phyloP scores from a whole-genome alignment of 2,113 vertebrate species.

The Python bivittatus region DNA sequence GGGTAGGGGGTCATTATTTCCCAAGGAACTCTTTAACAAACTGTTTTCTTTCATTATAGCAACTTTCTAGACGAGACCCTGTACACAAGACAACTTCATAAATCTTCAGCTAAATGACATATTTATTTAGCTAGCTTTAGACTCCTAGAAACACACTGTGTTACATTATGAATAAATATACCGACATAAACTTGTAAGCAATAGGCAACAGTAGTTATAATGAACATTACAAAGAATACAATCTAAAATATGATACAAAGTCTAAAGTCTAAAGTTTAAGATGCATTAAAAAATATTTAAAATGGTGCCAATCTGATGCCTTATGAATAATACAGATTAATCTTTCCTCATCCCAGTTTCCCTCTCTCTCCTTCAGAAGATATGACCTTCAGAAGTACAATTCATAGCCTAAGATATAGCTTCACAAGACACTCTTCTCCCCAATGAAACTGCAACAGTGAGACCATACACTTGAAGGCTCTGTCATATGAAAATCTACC shows the following conservation, averaged over 20 bases:
- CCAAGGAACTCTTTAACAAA: not conserved
- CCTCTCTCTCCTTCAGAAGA: not conserved
- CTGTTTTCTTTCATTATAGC: not conserved
- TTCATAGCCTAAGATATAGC: not conserved
- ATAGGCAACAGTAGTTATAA: not conserved
- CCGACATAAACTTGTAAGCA: not conserved
- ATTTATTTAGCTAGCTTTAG: not conserved
- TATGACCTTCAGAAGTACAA: not conserved
- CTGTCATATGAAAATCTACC: not conserved
- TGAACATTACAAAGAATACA: not conserved
- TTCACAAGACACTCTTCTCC: not conserved
- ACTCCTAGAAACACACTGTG: not conserved
- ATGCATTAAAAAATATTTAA: not conserved
- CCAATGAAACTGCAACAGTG: not conserved
- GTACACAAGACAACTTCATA: not conserved
- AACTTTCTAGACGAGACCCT: not conserved
- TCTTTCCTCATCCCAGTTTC: not conserved
- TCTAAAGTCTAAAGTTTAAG: not conserved
- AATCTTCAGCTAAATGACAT: not conserved
- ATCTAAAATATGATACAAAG: not conserved
- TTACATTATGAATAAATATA: not conserved
- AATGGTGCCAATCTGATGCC: not conserved
- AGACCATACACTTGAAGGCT: not conserved
- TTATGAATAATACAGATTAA: not conserved
- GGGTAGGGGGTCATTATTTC: not conserved